phyloP scores from a whole-genome alignment of 1,140 invertebrate genomes.

The Drosophila guanche region DNA sequence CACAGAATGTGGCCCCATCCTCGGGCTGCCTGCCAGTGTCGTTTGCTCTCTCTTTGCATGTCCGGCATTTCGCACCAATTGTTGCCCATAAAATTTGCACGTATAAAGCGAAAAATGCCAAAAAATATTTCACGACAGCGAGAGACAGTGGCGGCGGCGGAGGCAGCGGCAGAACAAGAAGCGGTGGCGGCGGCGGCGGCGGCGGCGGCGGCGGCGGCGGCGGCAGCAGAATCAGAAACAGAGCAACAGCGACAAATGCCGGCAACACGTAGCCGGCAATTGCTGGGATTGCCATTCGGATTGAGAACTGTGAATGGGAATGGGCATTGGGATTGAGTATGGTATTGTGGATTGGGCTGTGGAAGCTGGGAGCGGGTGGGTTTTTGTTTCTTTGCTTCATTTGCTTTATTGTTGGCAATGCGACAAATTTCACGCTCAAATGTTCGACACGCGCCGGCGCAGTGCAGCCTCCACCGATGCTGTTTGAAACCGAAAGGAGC shows the following conservation, averaged over 20 bases:
- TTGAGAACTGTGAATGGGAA: neutral
- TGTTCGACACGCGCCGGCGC: slow-evolving; percentile 75
- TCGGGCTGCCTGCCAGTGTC: slow-evolving; percentile 4
- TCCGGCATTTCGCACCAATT: slow-evolving; percentile 81
- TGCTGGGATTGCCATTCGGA: slow-evolving; percentile 45
- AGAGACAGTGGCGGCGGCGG: slow-evolving; percentile 53
- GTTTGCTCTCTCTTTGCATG: slow-evolving; percentile 54
- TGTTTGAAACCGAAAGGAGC: slow-evolving; percentile 19
- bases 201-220: slow-evolving; percentile 46
- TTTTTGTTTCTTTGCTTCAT: slow-evolving; percentile 30
- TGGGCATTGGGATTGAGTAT: slow-evolving; percentile 1
- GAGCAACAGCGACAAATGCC: slow-evolving; percentile 63
- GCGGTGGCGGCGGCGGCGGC: too few relatives aligned
- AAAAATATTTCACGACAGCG: slow-evolving; percentile 78
- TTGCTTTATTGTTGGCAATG: slow-evolving; percentile 51
- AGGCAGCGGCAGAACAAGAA: slow-evolving; percentile 26
- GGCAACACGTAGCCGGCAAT: slow-evolving; percentile 76
- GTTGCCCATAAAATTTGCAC: slow-evolving; percentile 80
- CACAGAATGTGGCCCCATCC: slow-evolving; percentile 30
- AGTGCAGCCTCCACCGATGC: slow-evolving; percentile 58
- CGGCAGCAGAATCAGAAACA: slow-evolving; percentile 31
- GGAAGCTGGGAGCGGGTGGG: slow-evolving; percentile 45
- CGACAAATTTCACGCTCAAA: slow-evolving; percentile 79
- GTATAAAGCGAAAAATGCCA: slow-evolving; percentile 77
- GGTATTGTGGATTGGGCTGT: slow-evolving; percentile 13